phyloP scores from a whole-genome alignment of 2,113 vertebrate species.

The Microtus montanus region DNA sequence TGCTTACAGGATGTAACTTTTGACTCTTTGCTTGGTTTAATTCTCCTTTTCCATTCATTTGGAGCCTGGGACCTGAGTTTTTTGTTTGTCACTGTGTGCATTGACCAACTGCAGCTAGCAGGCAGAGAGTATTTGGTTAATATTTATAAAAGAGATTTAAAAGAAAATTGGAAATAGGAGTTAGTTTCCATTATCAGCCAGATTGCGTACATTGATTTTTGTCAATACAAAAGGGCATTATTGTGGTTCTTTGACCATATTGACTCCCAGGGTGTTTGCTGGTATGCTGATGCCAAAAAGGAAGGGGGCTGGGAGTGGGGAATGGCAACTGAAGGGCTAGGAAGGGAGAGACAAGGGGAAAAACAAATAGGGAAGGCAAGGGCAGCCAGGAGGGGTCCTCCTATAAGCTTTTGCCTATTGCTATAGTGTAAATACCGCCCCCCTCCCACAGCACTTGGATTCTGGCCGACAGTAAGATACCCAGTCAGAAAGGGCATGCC shows the following conservation, averaged over 20 bases:
- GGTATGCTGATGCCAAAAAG: background rate
- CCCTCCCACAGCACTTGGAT: no score
- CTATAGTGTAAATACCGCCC: background rate
- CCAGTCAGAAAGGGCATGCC: background rate
- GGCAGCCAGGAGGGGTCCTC: background rate
- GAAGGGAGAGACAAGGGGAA: background rate
- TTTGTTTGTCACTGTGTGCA: background rate
- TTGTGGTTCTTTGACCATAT: no score
- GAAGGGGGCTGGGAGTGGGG: background rate
- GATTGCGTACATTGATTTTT: background rate
- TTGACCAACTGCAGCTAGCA: background rate
- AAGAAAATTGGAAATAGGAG: background rate
- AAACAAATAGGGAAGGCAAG: background rate
- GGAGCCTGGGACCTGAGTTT: background rate
- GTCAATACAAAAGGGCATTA: background rate
- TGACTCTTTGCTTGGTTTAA: background rate
- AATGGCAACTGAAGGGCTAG: no score
- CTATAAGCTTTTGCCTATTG: background rate
- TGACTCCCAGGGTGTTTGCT: background rate
- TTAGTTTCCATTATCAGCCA: background rate
- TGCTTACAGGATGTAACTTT: background rate
- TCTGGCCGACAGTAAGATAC: background rate
- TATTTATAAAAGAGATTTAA: background rate
- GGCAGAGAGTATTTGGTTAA: background rate
- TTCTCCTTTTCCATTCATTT: background rate